phyloP scores from a whole-genome alignment of 1,140 invertebrate genomes.

The Euschistus heros region DNA sequence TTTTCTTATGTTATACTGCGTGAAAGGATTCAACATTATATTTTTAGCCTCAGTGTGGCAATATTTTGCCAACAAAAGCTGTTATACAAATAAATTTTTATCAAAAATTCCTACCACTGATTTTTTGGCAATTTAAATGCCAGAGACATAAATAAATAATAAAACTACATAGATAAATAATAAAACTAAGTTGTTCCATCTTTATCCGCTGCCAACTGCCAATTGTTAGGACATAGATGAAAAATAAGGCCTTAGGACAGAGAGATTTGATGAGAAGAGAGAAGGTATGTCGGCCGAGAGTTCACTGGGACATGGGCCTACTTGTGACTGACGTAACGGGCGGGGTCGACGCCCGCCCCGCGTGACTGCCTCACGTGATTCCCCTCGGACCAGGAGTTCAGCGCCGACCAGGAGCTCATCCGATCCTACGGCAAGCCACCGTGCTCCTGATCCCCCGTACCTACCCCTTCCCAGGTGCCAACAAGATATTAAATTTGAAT shows the following conservation, averaged over 20 bases:
- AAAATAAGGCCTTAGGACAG: background rate
- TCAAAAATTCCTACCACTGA: background rate
- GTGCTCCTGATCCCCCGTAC: background rate
- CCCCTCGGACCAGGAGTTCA: background rate
- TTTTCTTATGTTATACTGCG: too few relatives aligned
- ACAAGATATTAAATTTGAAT: too few relatives aligned
- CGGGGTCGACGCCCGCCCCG: constrained; percentile 1
- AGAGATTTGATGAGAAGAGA: background rate
- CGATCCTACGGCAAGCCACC: background rate
- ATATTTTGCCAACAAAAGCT: too few relatives aligned
- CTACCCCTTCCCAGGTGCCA: background rate
- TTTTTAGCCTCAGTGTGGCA: too few relatives aligned
- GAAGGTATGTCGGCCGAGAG: constrained; percentile 3
- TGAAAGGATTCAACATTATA: too few relatives aligned
- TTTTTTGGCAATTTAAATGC: too few relatives aligned
- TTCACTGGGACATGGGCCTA: constrained; percentile 8
- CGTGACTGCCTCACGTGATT: constrained; percentile 1
- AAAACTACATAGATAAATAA: too few relatives aligned
- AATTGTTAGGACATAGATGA: background rate
- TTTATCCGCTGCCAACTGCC: too few relatives aligned
- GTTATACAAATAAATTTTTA: too few relatives aligned
- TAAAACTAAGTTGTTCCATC: too few relatives aligned
- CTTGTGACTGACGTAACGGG: constrained; percentile 7
- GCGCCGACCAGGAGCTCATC: background rate
- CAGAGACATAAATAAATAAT: too few relatives aligned